A percentile compares a stretch with the other conserved stretches of the same genome.
These are phyloP conservation scores for Silurus asotus DNA, from an alignment of 2,113 vertebrate genomes.

Conservation along the genomic window DNA sequence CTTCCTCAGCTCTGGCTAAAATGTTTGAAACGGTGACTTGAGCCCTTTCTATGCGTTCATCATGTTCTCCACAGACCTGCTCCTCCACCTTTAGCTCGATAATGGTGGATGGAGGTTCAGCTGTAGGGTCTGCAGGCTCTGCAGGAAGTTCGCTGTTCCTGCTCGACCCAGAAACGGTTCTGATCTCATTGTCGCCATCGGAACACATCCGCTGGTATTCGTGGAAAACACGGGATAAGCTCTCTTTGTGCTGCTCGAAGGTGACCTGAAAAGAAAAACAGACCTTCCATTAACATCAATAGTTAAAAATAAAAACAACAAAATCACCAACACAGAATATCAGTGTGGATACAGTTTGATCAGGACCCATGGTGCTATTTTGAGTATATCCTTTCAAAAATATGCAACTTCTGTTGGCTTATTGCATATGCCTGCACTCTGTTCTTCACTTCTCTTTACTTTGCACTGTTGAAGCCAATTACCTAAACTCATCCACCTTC, in stretches of 20 bases:
- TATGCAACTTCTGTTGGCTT: no score
- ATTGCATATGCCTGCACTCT: no score
- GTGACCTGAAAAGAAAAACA: constrained; percentile 80
- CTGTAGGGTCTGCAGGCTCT: constrained; percentile 45
- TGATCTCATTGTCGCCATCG: constrained; percentile 67
- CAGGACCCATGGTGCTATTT: no score
- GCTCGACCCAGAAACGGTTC: constrained; percentile 75
- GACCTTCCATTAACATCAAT: neutral
- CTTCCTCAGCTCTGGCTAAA: constrained; percentile 57
- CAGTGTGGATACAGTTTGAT: neutral
- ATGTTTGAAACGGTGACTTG: constrained; percentile 69
- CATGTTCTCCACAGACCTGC: constrained; percentile 38
- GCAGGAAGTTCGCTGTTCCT: constrained; percentile 60
- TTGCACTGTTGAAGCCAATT: no score
- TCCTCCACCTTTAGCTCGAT: constrained; percentile 65
- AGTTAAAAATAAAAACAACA: neutral
- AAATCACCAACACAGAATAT: neutral
- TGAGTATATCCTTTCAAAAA: neutral
- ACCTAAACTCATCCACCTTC: no score
- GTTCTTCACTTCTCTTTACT: no score
- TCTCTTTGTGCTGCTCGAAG: constrained; percentile 95
- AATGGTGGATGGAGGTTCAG: constrained; percentile 68
- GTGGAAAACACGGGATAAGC: constrained; percentile 81
- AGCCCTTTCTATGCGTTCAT: constrained; percentile 39
- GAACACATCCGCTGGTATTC: constrained; percentile 82